Evolutionary conservation across 2,888 invertebrate species (phyloP), one percentile per base, ranked within the genome.

Genomic region (Calephelis perditalis): DNA sequence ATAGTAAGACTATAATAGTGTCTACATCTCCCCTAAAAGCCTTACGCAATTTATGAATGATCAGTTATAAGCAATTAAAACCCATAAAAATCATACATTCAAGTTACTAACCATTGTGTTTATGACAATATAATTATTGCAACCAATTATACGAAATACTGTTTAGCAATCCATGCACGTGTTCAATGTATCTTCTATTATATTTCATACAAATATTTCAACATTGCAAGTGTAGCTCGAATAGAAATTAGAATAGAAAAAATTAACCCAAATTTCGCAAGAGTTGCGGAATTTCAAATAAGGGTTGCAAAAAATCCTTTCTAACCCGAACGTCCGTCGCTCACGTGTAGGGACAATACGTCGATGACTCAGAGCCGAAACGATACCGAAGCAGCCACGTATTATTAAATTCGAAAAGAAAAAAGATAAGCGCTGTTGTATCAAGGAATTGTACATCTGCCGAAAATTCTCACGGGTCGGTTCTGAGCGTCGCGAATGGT

Each of bases 391-490:
- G 71, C 75, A 76, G 76, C 78, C 82, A 65, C 65, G 79, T 86
- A 86, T 86, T 89, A 89, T 87, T 84, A 86, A 83, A 77, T 70
- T 74, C 73, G 73, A 75, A 73, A 73, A 78, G 77, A 85, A 86
- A 84, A 84, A 84, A 82, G 79, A 83, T 84, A 86, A 86, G 84
- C 84, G 86, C 76, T 85, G 84, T 79, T 79, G 82, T 84, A 60
- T 36, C 85, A 86, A 88, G 86, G 82, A 88, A 89, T 88, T 89
- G 89, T 87, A 89, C 91, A 91, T 91, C 91, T 91, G 91, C 90
- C 90, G 85, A 89, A 91, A 90, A 79, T 90, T 91, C 91, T 91
- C 91, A 91, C 91, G 91, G 85, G 77, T 83, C 81, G 78, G 76
- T 74, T 75, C 73, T 71, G 73, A 73, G 64, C 65, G 75, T 75